Base-by-base conservation (phyloP, 2,797 vertebrate genomes). In the Xiphorhynchus erythropygius region DNA sequence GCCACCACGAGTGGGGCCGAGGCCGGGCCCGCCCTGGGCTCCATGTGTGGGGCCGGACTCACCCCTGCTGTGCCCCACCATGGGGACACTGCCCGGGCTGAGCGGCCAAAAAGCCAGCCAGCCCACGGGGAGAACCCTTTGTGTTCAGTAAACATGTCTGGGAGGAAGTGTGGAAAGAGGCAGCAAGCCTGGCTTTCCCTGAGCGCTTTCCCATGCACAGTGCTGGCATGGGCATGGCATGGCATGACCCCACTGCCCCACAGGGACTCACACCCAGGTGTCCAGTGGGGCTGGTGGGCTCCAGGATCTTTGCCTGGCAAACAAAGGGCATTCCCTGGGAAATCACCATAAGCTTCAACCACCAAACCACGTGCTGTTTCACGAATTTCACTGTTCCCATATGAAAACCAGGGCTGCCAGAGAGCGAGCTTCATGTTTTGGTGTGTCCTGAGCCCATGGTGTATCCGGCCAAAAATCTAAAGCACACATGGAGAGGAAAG, bases 401-500 rank as follows among this genome's bases (percentile, higher is more conserved):
- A 83, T 67, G 92, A 95, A 96, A 91, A 41, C 73, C 63, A 63
- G 52, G n/a, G 47, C 87, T 92, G 69, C 87, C 14, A 22, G 55
- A 33, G 59, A 87, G 73, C 1, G 3, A 95, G 76, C 47, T 84
- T 84, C 81, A 65, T 97, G 93, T 94, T 93, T 96, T 96, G 94
- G 90, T 95, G 89, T 63, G 87, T 90, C 90, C 70, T 3, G 2
- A 96, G 88, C 63, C 94, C 42, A 50, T 59, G 47, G 21, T 4
- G 83, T 92, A 95, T 96, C 96, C 94, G 73, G 86, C 64, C 87
- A 69, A 80, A 96, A 96, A 97, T 96, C 96, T 97, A 97, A 96
- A 96, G 94, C 68, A 96, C 97, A 97, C 96, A 96, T 87, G 85
- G 95, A 87, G 55, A 97, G 97, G 97, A 97, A 97, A 47, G 57